These are phyloP conservation scores for Drosophila sordidapex DNA, from an alignment of 2,888 invertebrate species.

Conservation along the genomic window DNA sequence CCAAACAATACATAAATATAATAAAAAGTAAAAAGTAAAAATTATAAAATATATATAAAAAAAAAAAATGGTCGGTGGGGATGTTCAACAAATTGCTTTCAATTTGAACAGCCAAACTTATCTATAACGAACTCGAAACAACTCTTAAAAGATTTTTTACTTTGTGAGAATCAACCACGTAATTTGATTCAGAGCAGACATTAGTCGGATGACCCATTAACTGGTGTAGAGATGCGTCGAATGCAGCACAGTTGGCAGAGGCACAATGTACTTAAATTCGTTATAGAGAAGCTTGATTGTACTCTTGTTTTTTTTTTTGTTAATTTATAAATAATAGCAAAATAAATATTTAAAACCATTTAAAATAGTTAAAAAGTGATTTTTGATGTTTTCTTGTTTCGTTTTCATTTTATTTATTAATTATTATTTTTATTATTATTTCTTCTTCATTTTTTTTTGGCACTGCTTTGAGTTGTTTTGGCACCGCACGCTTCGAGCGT, in stretches of 20 bases:
- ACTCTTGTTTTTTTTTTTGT: background rate
- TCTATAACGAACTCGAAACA: slow-evolving; percentile 6
- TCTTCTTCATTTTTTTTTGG: slow-evolving; percentile 57
- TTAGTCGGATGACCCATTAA: background rate
- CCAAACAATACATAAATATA: slow-evolving; percentile 12
- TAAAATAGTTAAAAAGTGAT: slow-evolving; percentile 17
- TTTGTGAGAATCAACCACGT: background rate
- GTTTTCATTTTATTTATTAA: background rate
- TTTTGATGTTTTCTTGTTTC: slow-evolving; percentile 4
- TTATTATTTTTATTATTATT: slow-evolving; percentile 34
- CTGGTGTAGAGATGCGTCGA: background rate
- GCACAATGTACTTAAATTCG: background rate
- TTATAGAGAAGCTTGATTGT: slow-evolving; percentile 7
- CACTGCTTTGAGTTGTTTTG: slow-evolving; percentile 79
- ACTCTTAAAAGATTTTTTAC: background rate
- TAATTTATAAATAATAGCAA: slow-evolving; percentile 13
- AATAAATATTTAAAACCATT: slow-evolving; percentile 23
- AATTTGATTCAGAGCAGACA: background rate
- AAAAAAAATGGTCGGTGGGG: slow-evolving; percentile 76
- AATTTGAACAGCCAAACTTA: slow-evolving; percentile 1
- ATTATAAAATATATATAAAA: slow-evolving; percentile 6
- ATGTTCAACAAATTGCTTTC: slow-evolving; percentile 61
- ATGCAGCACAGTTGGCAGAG: background rate
- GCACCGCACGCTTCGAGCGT: slow-evolving; percentile 77
- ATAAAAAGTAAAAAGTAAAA: slow-evolving; percentile 4